Conservation (phyloP, 2,888 invertebrate genomes). For the Schizaphis graminum region DNA sequence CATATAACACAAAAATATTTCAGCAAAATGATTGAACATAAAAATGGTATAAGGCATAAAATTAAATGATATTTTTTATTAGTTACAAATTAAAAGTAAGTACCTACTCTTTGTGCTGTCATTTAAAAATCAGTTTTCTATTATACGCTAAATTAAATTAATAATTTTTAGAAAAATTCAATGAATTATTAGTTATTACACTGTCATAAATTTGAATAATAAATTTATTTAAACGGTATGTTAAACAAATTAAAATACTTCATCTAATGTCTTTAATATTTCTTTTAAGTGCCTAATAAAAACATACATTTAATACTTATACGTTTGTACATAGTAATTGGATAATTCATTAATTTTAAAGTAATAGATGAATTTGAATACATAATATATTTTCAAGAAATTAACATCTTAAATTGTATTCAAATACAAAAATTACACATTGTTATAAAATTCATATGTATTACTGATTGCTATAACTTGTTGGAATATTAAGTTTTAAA, state of each 20-base stretch:
- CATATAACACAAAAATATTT: neutral
- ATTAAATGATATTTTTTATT: constrained; percentile 24
- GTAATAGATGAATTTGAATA: neutral
- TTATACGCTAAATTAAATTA: neutral
- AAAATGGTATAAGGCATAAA: neutral
- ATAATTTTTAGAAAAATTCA: constrained; percentile 6
- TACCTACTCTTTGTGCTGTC: constrained; percentile 3
- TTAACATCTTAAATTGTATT: neutral
- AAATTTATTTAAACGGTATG: neutral
- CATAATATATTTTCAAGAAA: neutral
- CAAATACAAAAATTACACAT: neutral
- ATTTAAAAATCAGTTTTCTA: neutral
- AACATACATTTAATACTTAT: neutral
- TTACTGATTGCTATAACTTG: neutral
- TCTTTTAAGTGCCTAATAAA: constrained; percentile 20
- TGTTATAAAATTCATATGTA: neutral
- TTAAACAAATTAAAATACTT: constrained; percentile 9
- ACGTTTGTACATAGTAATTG: neutral
- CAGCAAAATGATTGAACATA: neutral
- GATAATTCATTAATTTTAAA: neutral
- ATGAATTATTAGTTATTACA: neutral
- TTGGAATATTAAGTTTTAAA: neutral
- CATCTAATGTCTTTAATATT: neutral
- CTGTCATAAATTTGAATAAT: constrained; percentile 4
- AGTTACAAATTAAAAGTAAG: neutral